Base-by-base conservation (phyloP, 1,140 invertebrate genomes). In the Centruroides sculpturatus region DNA sequence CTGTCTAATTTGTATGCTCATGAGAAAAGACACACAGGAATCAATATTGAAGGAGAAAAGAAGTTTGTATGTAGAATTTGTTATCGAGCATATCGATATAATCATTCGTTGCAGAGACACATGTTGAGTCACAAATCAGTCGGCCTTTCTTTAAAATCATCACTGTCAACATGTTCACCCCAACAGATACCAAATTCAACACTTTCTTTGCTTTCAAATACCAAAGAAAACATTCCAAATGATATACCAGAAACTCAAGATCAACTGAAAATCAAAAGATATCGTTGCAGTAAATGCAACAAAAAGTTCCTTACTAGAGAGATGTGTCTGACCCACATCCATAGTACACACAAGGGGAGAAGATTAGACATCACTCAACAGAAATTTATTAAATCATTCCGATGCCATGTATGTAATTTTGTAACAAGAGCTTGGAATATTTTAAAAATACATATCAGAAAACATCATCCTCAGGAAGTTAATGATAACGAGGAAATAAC, bases 1-100 rank as follows among this genome's bases (percentile, higher is more conserved):
- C 78, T 93, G 59, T 88, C 89, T 35, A 89, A 92, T 70, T 78
- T 94, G 59, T 91, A 91, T 72, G 84, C 91, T 35, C 91, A 95
- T 77, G 91, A 95, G 70, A 82, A 87, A 66, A 85, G 86, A 12
- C 88, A 92, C 71, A 76, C 77, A 3, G 79, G 80, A 50, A 50
- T 72, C 46, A 68, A 58, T 59, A 64, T 56, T 35, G 64, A 66
- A 66, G 61, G 62, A 23, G 65, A 68, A 47, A 69, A 68, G 51
- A 65, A 63, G 57, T 72, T 67, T 59, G 57, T 66, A n/a, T 74
- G 71, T 62, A 69, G 69, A 54, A 64, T 66, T 52, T 74, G 74
- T 66, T 69, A 68, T 55, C 69, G 69, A 57, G 65, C 68, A 52
- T 71, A 73, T 66, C 67, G 69, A 11, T 70, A 72, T 61, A 68